A percentile compares a stretch with the other conserved stretches of the same genome.
Conservation (phyloP, 2,888 invertebrate species). For the Mythimna albipuncta region DNA sequence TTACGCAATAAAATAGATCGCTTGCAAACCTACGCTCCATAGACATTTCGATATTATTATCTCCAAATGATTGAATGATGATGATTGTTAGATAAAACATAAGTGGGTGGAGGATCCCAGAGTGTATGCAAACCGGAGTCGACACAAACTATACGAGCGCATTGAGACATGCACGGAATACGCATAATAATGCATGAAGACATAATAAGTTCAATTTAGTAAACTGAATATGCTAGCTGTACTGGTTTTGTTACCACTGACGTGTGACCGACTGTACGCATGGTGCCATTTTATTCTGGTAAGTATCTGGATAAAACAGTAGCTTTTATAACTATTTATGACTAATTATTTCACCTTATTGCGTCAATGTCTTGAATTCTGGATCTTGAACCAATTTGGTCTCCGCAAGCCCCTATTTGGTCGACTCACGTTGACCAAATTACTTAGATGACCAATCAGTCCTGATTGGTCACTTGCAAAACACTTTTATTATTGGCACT, state of each 20-base stretch:
- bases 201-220: slow-evolving; percentile 27
- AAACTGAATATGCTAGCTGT: slow-evolving; percentile 3
- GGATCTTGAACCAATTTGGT: neutral
- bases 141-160: slow-evolving; percentile 43
- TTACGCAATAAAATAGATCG: slow-evolving; percentile 67
- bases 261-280: neutral
- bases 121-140: slow-evolving; percentile 77
- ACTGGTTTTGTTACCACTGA: neutral
- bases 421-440: no score
- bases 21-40: slow-evolving; percentile 63
- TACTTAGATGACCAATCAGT: neutral
- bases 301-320: neutral
- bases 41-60: slow-evolving; percentile 70
- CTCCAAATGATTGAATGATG: no score
- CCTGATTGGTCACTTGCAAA: no score
- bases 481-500: neutral
- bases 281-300: neutral
- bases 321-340: neutral
- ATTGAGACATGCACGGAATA: slow-evolving; percentile 33
- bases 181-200: slow-evolving; percentile 38
- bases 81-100: slow-evolving; percentile 52
- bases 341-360: neutral
- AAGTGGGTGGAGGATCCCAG: slow-evolving; percentile 70
- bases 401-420: neutral
- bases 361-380: neutral